These are phyloP conservation scores for Emydocephalus ijimae DNA, from an alignment of 2,113 vertebrate species.

Conservation along the genomic window DNA sequence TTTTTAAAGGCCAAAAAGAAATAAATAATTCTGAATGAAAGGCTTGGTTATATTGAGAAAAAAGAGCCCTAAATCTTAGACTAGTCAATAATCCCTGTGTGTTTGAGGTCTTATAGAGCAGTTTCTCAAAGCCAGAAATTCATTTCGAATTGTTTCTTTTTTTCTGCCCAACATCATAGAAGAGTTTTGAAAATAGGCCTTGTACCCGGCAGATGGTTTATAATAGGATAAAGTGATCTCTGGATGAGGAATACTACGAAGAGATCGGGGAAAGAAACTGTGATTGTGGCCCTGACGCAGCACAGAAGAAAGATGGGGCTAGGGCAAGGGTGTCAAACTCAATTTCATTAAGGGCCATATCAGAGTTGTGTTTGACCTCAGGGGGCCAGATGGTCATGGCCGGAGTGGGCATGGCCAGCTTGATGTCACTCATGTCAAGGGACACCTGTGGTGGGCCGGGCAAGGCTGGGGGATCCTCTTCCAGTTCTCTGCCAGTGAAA, in stretches of 20 bases:
- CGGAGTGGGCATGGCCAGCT: too few relatives aligned
- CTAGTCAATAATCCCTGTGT: neutral
- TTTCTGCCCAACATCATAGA: neutral
- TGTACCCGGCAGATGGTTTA: neutral
- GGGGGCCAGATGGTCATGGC: too few relatives aligned
- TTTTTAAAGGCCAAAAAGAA: neutral
- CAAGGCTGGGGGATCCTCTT: too few relatives aligned
- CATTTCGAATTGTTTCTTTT: neutral
- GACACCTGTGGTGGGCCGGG: too few relatives aligned
- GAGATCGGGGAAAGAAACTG: neutral
- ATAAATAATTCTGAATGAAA: neutral
- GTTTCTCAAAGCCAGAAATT: neutral
- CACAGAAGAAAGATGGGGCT: neutral
- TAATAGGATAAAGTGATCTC: neutral
- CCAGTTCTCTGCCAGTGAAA: too few relatives aligned
- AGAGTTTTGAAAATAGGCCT: neutral
- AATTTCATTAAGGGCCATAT: too few relatives aligned
- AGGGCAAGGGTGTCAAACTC: neutral
- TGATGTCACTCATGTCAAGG: too few relatives aligned
- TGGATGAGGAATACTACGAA: neutral
- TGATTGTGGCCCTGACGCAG: neutral
- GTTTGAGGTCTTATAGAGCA: neutral
- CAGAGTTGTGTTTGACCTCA: too few relatives aligned
- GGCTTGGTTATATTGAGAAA: neutral
- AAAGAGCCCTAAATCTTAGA: neutral